Evolutionary conservation across 2,797 vertebrate genomes (phyloP).

Genomic region (Phrynocephalus forsythii): DNA sequence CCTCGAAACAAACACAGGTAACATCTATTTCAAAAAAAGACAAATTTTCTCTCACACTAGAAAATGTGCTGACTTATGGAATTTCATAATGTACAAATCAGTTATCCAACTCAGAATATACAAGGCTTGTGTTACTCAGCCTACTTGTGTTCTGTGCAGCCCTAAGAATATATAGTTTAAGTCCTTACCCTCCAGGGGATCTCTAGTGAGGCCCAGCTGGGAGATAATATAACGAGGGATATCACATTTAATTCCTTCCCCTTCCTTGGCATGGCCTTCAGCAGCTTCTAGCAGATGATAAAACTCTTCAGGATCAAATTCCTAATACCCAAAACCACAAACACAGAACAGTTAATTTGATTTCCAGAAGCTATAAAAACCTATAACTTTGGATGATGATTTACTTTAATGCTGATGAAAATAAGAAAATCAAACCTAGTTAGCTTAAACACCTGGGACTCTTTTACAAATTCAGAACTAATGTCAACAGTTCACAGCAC

Average conservation of each 20-base stretch:
- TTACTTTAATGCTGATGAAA: background rate
- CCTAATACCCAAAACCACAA: slow-evolving; percentile 76
- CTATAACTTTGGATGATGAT: background rate
- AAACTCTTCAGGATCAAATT: slow-evolving; percentile 98
- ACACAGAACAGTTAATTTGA: slow-evolving; percentile 8
- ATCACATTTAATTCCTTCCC: slow-evolving; percentile 95
- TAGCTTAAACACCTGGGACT: background rate
- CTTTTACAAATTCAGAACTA: slow-evolving; percentile 11
- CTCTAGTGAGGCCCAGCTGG: slow-evolving; percentile 95
- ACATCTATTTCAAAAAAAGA: background rate
- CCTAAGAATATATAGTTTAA: slow-evolving; percentile 41
- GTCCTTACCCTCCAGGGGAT: slow-evolving; percentile 92
- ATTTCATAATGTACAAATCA: background rate
- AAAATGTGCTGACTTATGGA: background rate
- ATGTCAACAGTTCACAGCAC: background rate
- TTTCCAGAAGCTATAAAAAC: background rate
- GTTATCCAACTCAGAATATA: slow-evolving; percentile 17
- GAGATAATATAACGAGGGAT: slow-evolving; percentile 98
- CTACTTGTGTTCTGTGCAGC: slow-evolving; percentile 26
- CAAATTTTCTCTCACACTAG: background rate
- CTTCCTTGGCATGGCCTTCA: slow-evolving; percentile 96
- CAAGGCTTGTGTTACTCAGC: background rate
- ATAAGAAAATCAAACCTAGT: background rate
- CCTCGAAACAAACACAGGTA: background rate
- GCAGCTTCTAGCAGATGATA: slow-evolving; percentile 97